Evolutionary conservation across 2,888 invertebrate species (phyloP).

Genomic region (Pteria penguin): DNA sequence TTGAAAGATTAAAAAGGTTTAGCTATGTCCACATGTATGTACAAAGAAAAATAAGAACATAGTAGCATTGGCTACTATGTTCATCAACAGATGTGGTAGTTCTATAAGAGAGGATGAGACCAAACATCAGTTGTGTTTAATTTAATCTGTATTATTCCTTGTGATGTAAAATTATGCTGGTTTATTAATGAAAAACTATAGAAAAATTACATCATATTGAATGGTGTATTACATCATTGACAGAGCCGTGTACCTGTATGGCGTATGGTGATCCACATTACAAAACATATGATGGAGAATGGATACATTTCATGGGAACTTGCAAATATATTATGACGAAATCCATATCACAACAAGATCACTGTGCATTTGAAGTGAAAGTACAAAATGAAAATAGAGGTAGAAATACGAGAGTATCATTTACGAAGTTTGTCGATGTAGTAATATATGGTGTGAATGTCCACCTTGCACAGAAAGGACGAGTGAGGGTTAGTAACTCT

Average conservation of each 20-base stretch:
- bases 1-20: too few relatives aligned
- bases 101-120: too few relatives aligned
- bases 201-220: too few relatives aligned
- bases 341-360: constrained; percentile 42
- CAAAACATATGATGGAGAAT: constrained; percentile 71
- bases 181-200: too few relatives aligned
- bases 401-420: constrained; percentile 54
- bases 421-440: constrained; percentile 49
- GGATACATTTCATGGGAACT: constrained; percentile 73
- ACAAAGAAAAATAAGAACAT: too few relatives aligned
- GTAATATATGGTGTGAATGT: constrained; percentile 48
- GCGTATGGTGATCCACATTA: constrained; percentile 75
- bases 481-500: constrained; percentile 50
- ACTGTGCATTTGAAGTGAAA: constrained; percentile 53
- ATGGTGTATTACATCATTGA: too few relatives aligned
- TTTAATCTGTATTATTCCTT: too few relatives aligned
- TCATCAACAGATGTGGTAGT: too few relatives aligned
- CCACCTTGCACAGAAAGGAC: constrained; percentile 36
- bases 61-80: too few relatives aligned
- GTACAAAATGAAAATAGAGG: constrained; percentile 57
- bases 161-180: too few relatives aligned
- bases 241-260: constrained; percentile 53
- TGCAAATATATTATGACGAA: constrained; percentile 74
- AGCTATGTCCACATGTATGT: too few relatives aligned
- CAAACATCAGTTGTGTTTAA: too few relatives aligned